Evolutionary conservation across 2,797 vertebrate genomes (phyloP).

Genomic region (Sebastes hubbsi): DNA sequence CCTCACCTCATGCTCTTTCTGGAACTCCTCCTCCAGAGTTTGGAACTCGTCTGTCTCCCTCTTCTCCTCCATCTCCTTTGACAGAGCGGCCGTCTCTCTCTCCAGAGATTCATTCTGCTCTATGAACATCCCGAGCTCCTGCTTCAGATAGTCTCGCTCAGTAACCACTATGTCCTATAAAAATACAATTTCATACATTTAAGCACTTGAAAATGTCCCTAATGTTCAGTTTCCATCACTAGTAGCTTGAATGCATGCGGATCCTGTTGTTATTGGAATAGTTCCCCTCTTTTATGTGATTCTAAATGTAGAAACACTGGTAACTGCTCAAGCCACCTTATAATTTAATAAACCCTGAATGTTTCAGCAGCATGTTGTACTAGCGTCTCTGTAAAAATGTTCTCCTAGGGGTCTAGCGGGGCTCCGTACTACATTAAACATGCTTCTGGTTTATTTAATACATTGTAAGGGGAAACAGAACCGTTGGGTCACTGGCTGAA

Average conservation of each 20-base stretch:
- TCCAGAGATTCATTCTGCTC: conserved; percentile 59
- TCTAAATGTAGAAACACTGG: background rate
- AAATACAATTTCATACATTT: background rate
- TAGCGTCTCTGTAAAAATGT: fast-evolving
- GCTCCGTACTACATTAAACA: too few relatives aligned
- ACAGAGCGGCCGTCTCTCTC: conserved; percentile 58
- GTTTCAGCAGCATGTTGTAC: background rate
- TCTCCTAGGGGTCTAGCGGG: too few relatives aligned
- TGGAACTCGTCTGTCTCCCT: conserved; percentile 87
- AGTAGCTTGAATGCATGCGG: background rate
- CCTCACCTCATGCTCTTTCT: conserved; percentile 87
- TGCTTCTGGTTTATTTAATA: background rate
- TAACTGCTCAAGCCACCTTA: background rate
- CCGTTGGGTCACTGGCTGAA: background rate
- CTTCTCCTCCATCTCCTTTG: conserved; percentile 80
- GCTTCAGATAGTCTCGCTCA: conserved; percentile 71
- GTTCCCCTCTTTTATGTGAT: background rate
- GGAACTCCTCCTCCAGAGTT: conserved; percentile 84
- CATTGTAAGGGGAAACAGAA: background rate
- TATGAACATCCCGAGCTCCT: conserved; percentile 64
- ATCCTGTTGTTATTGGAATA: background rate
- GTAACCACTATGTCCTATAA: conserved; percentile 59
- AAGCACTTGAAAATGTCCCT: background rate
- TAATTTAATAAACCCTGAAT: background rate
- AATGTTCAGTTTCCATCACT: background rate